phyloP scores from a whole-genome alignment of 2,797 vertebrate species.

The Chelonia mydas region DNA sequence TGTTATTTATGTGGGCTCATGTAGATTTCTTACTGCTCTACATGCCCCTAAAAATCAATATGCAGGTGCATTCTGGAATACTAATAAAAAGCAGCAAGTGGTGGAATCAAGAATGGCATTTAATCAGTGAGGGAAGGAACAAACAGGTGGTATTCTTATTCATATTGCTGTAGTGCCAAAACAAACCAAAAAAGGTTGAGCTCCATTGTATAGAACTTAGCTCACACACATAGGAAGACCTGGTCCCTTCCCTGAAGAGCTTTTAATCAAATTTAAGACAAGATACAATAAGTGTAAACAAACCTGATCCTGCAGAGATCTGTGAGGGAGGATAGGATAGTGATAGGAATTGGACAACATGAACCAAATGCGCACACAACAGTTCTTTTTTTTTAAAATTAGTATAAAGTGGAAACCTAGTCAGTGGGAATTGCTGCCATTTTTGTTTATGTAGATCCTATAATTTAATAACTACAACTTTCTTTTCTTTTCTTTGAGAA shows the following conservation, averaged over 20 bases:
- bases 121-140: neutral
- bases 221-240: neutral
- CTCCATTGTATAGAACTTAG: neutral
- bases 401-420: neutral
- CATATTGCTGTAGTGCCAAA: neutral
- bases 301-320: fast-evolving
- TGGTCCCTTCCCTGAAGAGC: neutral
- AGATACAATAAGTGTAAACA: neutral
- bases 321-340: neutral
- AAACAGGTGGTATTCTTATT: fast-evolving
- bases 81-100: neutral
- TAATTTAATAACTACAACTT: neutral
- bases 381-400: fast-evolving
- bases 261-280: neutral
- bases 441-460: neutral
- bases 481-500: neutral
- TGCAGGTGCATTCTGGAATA: neutral
- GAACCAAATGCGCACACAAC: neutral
- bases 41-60: neutral
- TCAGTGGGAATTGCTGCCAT: neutral
- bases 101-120: neutral
- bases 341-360: neutral
- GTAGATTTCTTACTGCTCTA: neutral
- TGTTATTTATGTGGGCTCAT: neutral
- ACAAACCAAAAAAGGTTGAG: neutral